phyloP scores from a whole-genome alignment of 2,113 vertebrate species.

The Scopus umbretta region DNA sequence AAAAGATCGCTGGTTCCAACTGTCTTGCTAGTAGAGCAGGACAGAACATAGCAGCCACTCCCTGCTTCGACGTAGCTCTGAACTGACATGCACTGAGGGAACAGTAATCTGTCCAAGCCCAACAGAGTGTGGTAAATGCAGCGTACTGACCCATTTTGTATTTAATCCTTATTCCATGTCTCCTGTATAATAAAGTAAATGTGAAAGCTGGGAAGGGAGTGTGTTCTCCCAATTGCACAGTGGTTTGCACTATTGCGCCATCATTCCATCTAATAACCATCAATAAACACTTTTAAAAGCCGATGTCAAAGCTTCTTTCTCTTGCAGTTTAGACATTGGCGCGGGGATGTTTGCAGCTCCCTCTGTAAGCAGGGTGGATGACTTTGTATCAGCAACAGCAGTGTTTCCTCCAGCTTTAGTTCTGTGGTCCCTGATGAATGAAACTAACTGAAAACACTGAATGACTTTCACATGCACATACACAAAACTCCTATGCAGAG shows the following conservation, averaged over 20 bases:
- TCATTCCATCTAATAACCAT: constrained; percentile 59
- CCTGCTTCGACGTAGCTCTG: background rate
- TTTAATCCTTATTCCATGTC: constrained; percentile 41
- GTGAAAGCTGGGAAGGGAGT: constrained; percentile 54
- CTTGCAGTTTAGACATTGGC: background rate
- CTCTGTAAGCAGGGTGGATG: background rate
- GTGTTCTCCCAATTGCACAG: constrained; percentile 40
- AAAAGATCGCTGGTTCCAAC: background rate
- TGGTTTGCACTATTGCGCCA: constrained; percentile 67
- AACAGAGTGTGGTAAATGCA: background rate
- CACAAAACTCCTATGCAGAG: background rate
- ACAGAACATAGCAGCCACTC: background rate
- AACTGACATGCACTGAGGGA: constrained; percentile 16
- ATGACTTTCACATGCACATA: rapidly evolving
- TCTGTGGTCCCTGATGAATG: background rate
- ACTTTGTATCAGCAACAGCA: background rate
- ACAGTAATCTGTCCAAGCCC: background rate
- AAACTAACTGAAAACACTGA: background rate
- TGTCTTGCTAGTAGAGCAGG: background rate
- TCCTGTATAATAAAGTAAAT: constrained; percentile 53
- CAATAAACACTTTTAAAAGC: constrained; percentile 74
- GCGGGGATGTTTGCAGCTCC: background rate
- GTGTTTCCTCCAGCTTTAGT: background rate
- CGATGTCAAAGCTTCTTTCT: background rate
- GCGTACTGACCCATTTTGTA: constrained; percentile 48